Evolutionary conservation across 2,888 invertebrate species (phyloP), one percentile per base, ranked within the genome.

Genomic region (Philereme vetulata): DNA sequence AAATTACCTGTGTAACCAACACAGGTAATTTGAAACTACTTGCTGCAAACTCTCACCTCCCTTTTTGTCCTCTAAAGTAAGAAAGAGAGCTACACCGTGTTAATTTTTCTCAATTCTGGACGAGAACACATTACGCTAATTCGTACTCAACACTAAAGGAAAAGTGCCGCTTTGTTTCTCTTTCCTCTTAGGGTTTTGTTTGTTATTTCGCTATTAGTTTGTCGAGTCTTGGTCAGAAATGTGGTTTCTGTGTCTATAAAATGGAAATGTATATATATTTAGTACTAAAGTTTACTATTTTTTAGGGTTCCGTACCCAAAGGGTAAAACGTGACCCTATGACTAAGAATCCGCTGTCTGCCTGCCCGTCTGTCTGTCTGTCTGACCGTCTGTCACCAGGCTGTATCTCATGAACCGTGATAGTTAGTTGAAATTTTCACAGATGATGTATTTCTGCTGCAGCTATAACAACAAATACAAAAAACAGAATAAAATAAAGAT

Each of bases 51-150:
- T 21, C 21, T 21, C 21, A 21, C 21, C 67, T 67, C 54, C 64
- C 59, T 50, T 35, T 10, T 21, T 32, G 8, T 51, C 46, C 11
- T 53, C 44, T 50, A 53, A 47, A 45, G 50, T 66, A 68, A 61
- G 47, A 47, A 56, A 48, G 43, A 34, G 56, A 52, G 36, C 36
- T 47, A 42, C 40, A 50, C 35, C 11, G 58, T 21, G 45, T 51
- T 63, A 62, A 83, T 81, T 82, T 78, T 75, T 75, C 75, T 77
- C 77, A 75, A 78, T 83, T 76, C 75, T 75, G 77, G 64, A 66
- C 67, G 68, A 64, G 74, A 80, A 76, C 77, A 77, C 75, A 78
- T 85, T 82, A 79, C 73, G 80, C 79, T 84, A 84, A 83, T 84
- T 84, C 76, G 76, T 73, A 78, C 80, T 83, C 77, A 77, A 74